A percentile compares a stretch with the other conserved stretches of the same genome.
These are phyloP conservation scores for Agrypnia vestita DNA, from an alignment of 1,140 invertebrate genomes.

Conservation along the genomic window DNA sequence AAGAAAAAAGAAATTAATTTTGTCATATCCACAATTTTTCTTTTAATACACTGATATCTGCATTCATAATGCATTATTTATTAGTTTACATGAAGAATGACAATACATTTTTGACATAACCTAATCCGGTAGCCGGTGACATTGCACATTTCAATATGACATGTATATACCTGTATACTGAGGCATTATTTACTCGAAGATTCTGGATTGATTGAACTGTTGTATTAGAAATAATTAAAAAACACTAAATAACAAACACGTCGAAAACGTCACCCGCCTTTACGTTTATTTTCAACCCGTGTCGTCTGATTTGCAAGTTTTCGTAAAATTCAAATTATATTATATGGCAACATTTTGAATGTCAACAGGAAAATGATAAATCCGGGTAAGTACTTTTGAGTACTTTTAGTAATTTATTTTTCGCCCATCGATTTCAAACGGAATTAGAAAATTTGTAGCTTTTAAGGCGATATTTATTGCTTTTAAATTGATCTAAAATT, in stretches of 20 bases:
- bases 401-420: too few relatives aligned
- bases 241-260: conserved; percentile 20
- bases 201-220: not conserved
- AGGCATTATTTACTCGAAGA: conserved; percentile 22
- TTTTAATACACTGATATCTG: not conserved
- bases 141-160: conserved; percentile 42
- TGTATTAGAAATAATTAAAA: conserved; percentile 2
- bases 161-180: conserved; percentile 45
- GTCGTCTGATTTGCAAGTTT: conserved; percentile 42
- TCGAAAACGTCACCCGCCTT: conserved; percentile 25
- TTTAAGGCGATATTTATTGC: too few relatives aligned
- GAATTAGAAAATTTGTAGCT: too few relatives aligned
- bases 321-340: conserved; percentile 34
- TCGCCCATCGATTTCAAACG: too few relatives aligned
- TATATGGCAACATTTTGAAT: conserved; percentile 26
- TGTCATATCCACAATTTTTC: too few relatives aligned
- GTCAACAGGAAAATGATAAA: not conserved
- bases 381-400: too few relatives aligned
- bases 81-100: conserved; percentile 41
- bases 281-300: conserved; percentile 23
- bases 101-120: conserved; percentile 56
- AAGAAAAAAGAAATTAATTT: too few relatives aligned
- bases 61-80: not conserved
- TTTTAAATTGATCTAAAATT: too few relatives aligned
- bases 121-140: conserved; percentile 46